Percentiles rank a stretch among this genome's conserved stretches.
Evolutionary conservation across 1,140 invertebrate species (phyloP).

Genomic region (Euwallacea similis): DNA sequence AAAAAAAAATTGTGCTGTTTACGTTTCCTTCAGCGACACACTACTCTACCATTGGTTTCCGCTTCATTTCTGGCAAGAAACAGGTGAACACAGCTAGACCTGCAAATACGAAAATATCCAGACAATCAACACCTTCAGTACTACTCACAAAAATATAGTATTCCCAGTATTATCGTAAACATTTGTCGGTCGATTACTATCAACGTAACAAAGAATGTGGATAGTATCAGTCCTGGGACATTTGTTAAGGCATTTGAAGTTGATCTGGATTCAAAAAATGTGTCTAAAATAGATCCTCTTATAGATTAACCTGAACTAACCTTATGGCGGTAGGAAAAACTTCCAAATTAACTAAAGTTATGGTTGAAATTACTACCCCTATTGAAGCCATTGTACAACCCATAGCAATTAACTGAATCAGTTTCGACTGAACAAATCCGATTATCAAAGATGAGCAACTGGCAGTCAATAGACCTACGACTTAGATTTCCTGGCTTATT

Average conservation of each 20-base stretch:
- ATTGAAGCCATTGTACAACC: slow-evolving; percentile 13
- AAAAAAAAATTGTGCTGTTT: too few species aligned
- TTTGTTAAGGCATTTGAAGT: slow-evolving; percentile 19
- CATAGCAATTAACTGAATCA: slow-evolving; percentile 7
- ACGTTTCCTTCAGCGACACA: background rate
- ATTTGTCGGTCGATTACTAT: background rate
- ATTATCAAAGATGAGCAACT: slow-evolving; percentile 21
- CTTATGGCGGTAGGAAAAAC: slow-evolving; percentile 29
- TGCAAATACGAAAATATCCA: slow-evolving; percentile 8
- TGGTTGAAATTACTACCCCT: background rate
- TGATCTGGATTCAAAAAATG: slow-evolving; percentile 11
- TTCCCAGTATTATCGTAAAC: slow-evolving; percentile 5
- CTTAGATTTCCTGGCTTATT: slow-evolving; percentile 2
- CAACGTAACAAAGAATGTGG: slow-evolving; percentile 21
- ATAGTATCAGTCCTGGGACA: slow-evolving; percentile 21
- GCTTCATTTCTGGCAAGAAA: slow-evolving; percentile 29
- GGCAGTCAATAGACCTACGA: slow-evolving; percentile 7
- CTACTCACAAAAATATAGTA: slow-evolving; percentile 26
- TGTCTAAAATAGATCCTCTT: background rate
- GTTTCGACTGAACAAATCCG: slow-evolving; percentile 12
- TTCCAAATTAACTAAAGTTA: slow-evolving; percentile 31
- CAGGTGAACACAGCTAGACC: slow-evolving; percentile 9
- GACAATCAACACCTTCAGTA: slow-evolving; percentile 2
- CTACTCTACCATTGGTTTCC: slow-evolving; percentile 32
- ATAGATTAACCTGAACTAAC: slow-evolving; percentile 11